A percentile compares a stretch with the other conserved stretches of the same genome.
phyloP scores from a whole-genome alignment of 2,797 vertebrate species.

The Rhynchonycteris naso region DNA sequence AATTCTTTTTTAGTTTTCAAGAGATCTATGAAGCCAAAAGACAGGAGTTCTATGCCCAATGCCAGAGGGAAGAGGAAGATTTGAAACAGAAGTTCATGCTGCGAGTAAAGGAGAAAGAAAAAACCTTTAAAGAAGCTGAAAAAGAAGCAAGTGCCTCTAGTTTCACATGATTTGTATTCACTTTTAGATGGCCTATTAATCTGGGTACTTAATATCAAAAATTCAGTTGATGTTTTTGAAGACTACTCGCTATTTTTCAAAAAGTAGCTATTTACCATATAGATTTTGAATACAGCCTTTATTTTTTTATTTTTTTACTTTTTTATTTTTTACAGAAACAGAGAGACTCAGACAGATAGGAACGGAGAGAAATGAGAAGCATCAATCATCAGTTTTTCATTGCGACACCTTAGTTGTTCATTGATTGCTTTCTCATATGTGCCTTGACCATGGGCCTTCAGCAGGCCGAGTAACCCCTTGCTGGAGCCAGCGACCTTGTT shows the following conservation, averaged over 20 bases:
- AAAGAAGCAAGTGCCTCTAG: slow-evolving; percentile 86
- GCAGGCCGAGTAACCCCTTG: no score
- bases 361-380: no score
- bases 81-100: slow-evolving; percentile 93
- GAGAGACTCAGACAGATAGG: no score
- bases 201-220: not conserved
- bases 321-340: no score
- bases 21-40: slow-evolving; percentile 93
- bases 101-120: slow-evolving; percentile 93
- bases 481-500: no score
- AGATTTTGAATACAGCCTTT: no score
- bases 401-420: no score
- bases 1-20: slow-evolving; percentile 89
- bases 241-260: slow-evolving; percentile 5
- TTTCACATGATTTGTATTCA: not conserved
- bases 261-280: not conserved
- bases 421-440: no score
- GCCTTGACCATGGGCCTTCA: no score
- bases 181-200: not conserved
- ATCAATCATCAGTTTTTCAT: no score
- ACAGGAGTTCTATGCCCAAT: slow-evolving; percentile 92
- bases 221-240: not conserved
- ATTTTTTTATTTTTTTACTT: no score
- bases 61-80: slow-evolving; percentile 93
- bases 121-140: slow-evolving; percentile 92